Evolutionary conservation across 2,113 vertebrate genomes (phyloP), one percentile per base, ranked within the genome.

Genomic region (Tylochromis polylepis): DNA sequence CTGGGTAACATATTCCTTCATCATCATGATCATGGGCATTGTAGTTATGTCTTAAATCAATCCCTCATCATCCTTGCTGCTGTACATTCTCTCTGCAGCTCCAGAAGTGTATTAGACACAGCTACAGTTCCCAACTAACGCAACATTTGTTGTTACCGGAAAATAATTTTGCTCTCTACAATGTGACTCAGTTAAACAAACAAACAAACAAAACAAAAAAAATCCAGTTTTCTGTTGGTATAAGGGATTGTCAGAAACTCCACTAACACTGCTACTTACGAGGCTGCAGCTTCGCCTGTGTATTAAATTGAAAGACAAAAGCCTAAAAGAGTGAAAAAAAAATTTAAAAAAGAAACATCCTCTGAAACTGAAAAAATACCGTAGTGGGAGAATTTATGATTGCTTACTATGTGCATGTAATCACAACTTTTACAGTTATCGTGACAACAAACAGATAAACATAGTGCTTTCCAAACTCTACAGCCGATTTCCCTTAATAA

Each of bases 401-500:
- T 75, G 2, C 31, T 81, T 51, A 49, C 58, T 67, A 59, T 58
- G 51, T 31, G 22, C 18, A n/a, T 62, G 65, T 15, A 31, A 70
- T 31, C 27, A 51, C 16, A 53, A 29, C 34, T n/a, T 46, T 46
- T 55, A 15, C 20, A 82, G 43, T 14, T 43, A 88, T 80, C 12
- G 49, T 67, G 12, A 62, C 1, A 55, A 31, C 2, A 81, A 84
- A 67, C 4, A 2, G 43, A 65, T 16, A 62, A 82, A 36, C 16
- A 0, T 0, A 11, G 80, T 36, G 46, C 59, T 87, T 90, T 83
- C 58, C 51, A 62, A 10, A 36, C 5, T 82, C 65, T 41, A 41
- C 24, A 84, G 31, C 41, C 46, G 81, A 53, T 85, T 89, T 84
- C 83, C 60, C 56, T 24, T 65, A 87, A 85, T 84, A 87, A 82